These are phyloP conservation scores for Acanthoscelides obtectus DNA, from an alignment of 2,888 invertebrate genomes.

Conservation along the genomic window DNA sequence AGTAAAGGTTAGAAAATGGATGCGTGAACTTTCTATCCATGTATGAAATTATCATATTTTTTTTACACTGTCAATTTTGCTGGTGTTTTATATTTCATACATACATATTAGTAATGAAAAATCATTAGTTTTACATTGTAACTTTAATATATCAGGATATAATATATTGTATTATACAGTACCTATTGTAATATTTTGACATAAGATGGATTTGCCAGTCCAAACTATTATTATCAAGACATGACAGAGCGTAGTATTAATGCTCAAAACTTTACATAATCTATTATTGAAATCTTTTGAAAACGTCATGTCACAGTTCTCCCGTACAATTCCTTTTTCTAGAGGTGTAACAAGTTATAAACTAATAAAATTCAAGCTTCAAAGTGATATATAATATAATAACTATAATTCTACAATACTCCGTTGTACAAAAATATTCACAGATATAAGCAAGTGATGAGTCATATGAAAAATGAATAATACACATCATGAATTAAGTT, in stretches of 20 bases:
- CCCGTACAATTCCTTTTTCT: not conserved
- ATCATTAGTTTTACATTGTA: conserved; percentile 36
- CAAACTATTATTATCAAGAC: conserved; percentile 27
- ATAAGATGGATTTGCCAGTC: conserved; percentile 27
- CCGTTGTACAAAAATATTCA: not conserved
- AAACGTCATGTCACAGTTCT: conserved; percentile 6
- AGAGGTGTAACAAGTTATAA: not conserved
- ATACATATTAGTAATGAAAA: conserved; percentile 26
- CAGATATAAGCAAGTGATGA: not conserved
- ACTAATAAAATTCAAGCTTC: not conserved
- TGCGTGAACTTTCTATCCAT: conserved; percentile 42
- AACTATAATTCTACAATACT: not conserved
- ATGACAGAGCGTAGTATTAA: conserved; percentile 35
- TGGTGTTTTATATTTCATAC: conserved; percentile 39
- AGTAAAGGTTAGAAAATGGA: conserved; percentile 44
- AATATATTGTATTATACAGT: conserved; percentile 37
- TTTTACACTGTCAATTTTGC: conserved; percentile 45
- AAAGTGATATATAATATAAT: not conserved
- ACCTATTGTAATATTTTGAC: conserved; percentile 32
- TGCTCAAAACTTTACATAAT: conserved; percentile 42
- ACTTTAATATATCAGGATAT: conserved; percentile 38
- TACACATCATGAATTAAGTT: no score
- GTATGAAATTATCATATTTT: conserved; percentile 38
- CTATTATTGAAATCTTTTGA: conserved; percentile 24
- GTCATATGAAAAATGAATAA: no score